phyloP scores from a whole-genome alignment of 2,888 invertebrate species.

The Machimus rusticus region DNA sequence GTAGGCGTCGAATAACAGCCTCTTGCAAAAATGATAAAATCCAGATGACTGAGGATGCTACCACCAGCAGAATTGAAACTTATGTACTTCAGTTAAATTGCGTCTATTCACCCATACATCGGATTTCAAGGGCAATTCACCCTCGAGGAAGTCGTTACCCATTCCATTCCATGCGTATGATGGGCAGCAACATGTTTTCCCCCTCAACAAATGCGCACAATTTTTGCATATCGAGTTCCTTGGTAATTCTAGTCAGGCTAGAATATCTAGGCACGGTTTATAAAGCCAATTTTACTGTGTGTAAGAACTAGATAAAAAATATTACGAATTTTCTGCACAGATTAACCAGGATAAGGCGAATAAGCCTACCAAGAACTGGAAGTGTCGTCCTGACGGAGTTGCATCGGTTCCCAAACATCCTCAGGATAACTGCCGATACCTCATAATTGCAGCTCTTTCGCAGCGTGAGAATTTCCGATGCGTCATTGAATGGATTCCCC shows the following conservation, averaged over 20 bases:
- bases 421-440: background rate
- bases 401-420: background rate
- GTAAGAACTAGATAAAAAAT: background rate
- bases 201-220: background rate
- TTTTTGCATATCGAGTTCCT: background rate
- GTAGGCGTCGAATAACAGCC: background rate
- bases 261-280: background rate
- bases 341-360: background rate
- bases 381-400: background rate
- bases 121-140: background rate
- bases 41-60: background rate
- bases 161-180: background rate
- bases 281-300: background rate
- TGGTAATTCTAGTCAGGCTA: background rate
- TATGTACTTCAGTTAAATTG: background rate
- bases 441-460: background rate
- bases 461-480: constrained; percentile 30
- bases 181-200: background rate
- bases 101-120: background rate
- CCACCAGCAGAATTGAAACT: background rate
- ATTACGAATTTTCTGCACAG: background rate
- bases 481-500: constrained; percentile 4
- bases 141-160: background rate
- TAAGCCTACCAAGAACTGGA: background rate
- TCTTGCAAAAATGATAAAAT: background rate